Base-by-base conservation (phyloP, 1,140 invertebrate genomes). In the Venustaconcha ellipsiformis region DNA sequence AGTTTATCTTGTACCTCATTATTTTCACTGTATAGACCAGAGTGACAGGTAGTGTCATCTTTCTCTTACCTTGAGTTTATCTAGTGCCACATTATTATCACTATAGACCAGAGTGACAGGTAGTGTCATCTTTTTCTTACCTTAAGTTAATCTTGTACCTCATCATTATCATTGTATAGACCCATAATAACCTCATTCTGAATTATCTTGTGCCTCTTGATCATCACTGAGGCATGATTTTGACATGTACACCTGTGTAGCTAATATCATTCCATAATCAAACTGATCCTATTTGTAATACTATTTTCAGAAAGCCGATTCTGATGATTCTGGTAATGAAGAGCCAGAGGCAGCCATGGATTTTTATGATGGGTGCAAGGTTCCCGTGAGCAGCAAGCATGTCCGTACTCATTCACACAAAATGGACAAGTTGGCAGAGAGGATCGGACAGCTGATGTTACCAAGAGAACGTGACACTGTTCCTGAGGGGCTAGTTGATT, bases 301-400 rank as follows among this genome's bases (percentile, higher is more conserved):
- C 37, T 64, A 48, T 69, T 80, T 86, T 13, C 80, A 96, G 92
- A 95, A 96, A 90, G 95, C 94, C 23, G 96, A 96, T 88, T 95
- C 96, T 83, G 95, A 95, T 59, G 96, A 98, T 87, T 97, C 95
- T 0, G 96, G 96, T 6, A 98, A 96, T 87, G 96, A 98, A 88
- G 96, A 98, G 87, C 96, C 96, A n/a, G 94, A 86, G 12, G 83
- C 74, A 2, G 87, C 86, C 48, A 75, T 93, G 66, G 90, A 90
- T 80, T 91, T 90, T 72, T 88, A 80, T 69, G n/a, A 81, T n/a
- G 59, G 67, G n/a, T 67, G 30, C 78, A 67, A 72, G 17, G 59
- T 72, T 66, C 72, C 57, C 73, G 63, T 60, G 17, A 56, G 74
- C 55, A 55, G 70, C 15, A 66, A 64, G 13, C 57, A 66, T 66